Percentiles rank a stretch among this genome's conserved stretches.
Evolutionary conservation across 2,797 vertebrate genomes (phyloP).

Genomic region (Aplochiton taeniatus): DNA sequence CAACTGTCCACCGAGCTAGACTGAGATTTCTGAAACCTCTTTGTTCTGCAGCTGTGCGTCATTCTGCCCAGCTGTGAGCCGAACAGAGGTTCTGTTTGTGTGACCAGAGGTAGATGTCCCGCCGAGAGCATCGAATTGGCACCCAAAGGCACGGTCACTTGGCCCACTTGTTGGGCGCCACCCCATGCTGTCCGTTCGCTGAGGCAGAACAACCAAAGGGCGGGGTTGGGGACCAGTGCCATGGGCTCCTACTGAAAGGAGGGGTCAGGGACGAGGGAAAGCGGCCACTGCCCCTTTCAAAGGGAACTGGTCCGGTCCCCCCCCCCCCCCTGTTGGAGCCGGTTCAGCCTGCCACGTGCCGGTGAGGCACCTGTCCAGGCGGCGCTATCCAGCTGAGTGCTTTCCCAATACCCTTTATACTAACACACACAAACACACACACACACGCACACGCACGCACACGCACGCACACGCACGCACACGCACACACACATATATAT

Average conservation of each 20-base stretch:
- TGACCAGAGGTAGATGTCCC: not conserved
- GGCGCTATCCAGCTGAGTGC: conserved; percentile 20
- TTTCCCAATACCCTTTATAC: not conserved
- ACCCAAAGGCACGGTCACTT: conserved; percentile 25
- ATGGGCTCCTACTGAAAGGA: conserved; percentile 34
- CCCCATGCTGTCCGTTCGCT: conserved; percentile 37
- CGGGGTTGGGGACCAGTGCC: conserved; percentile 22
- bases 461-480: too few species aligned
- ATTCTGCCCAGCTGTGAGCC: not conserved
- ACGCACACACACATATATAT: not conserved
- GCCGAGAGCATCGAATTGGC: conserved; percentile 25
- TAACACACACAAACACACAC: not conserved
- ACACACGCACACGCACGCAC: not conserved
- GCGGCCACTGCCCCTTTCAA: not conserved
- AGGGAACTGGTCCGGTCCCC: conserved; percentile 22
- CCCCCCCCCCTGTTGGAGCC: conserved; percentile 19
- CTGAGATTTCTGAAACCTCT: too few species aligned
- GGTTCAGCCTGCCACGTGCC: conserved; percentile 53
- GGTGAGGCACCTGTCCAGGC: conserved; percentile 46
- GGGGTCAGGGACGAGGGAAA: conserved; percentile 37
- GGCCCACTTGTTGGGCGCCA: conserved; percentile 29
- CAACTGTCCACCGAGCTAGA: too few species aligned
- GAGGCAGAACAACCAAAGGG: conserved; percentile 22
- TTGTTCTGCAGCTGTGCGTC: not conserved
- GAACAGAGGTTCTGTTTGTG: not conserved